These are phyloP conservation scores for Thalassoma bifasciatum DNA, from an alignment of 2,113 vertebrate species.

Conservation along the genomic window DNA sequence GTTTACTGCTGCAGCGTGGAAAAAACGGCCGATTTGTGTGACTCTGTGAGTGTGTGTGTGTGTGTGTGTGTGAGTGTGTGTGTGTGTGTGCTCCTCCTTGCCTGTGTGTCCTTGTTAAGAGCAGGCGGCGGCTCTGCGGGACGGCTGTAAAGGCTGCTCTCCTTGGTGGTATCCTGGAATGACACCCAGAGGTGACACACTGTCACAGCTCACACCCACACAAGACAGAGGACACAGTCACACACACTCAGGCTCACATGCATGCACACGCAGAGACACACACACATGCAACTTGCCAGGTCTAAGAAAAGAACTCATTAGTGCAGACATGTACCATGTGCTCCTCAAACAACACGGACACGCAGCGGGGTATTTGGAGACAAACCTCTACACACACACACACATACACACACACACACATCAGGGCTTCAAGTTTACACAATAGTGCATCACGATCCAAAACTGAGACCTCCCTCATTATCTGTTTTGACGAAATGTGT, in stretches of 20 bases:
- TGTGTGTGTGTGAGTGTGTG: too few relatives aligned
- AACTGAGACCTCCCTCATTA: too few relatives aligned
- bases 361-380: not conserved
- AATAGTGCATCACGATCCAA: too few relatives aligned
- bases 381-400: not conserved
- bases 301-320: conserved; percentile 70
- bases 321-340: conserved; percentile 49
- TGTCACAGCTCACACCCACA: conserved; percentile 64
- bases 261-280: conserved; percentile 19
- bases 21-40: not conserved
- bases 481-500: too few relatives aligned
- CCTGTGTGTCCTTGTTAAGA: conserved; percentile 73
- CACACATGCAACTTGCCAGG: conserved; percentile 43
- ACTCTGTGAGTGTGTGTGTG: conserved; percentile 16
- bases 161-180: conserved; percentile 68
- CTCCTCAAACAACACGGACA: conserved; percentile 23
- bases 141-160: conserved; percentile 69
- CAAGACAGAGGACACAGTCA: conserved; percentile 30
- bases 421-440: too few relatives aligned
- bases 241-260: too few relatives aligned
- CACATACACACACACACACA: not conserved
- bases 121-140: conserved; percentile 66
- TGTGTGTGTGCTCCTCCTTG: conserved; percentile 34
- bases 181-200: conserved; percentile 79
- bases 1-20: conserved; percentile 50